Base-by-base conservation (phyloP, 1,140 invertebrate species). In the Phymorhynchus buccinoides region DNA sequence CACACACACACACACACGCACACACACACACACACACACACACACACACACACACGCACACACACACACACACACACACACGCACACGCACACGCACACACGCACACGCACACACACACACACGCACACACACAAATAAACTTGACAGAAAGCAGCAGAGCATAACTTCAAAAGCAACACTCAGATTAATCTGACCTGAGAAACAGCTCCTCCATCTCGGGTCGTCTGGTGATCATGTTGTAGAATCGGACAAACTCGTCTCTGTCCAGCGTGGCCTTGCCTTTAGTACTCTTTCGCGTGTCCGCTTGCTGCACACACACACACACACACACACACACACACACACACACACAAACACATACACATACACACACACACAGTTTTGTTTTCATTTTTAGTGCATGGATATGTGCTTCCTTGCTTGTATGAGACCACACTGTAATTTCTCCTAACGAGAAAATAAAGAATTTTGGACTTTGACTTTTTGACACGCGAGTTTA, bases 181-280 rank as follows among this genome's bases (percentile, higher is more conserved):
- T 83, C 30, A 35, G 66, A 84, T 2, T 16, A 52, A 80, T 87
- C 91, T 90, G 92, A 95, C 94, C 91, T 93, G 79, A 93, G 88
- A 88, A 94, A 95, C 27, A 95, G 81, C 77, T 94, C 92, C 83
- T 95, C 94, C 22, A 95, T 83, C 87, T 95, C 95, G 32, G 93
- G 93, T 83, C 95, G 91, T 66, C 93, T 91, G 37, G 94, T 92
- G 1, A 95, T 89, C 7, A 91, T 88, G 73, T 94, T 92, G 88
- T 95, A 95, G 88, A 95, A 95, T 4, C 89, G 86, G 35, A 95
- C 93, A 91, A 95, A 95, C 89, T 95, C 95, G 7, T 95, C 92
- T 32, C 92, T 92, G 88, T 95, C 94, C 71, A 95, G 88, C 6
- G 93, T 93, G 83, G 95, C 91, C 71, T 94, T 93, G 56, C 93